phyloP scores from a whole-genome alignment of 2,888 invertebrate species.

The Agrochola circellaris region DNA sequence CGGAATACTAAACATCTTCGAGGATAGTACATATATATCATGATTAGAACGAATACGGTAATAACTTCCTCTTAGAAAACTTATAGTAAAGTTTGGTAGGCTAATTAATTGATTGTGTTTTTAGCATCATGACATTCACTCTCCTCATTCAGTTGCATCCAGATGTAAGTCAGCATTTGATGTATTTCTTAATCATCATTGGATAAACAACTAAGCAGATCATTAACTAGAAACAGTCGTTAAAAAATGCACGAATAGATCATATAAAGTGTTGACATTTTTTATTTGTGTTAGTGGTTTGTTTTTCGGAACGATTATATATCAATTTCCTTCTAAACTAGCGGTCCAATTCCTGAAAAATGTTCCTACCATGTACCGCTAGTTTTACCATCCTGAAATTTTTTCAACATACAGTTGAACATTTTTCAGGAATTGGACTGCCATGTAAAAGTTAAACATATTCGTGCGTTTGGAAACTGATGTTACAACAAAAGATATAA shows the following conservation, averaged over 20 bases:
- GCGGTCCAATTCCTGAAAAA: no score
- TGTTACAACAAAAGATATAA: slow-evolving; percentile 13
- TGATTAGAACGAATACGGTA: slow-evolving; percentile 9
- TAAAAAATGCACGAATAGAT: neutral
- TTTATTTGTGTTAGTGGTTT: neutral
- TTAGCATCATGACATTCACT: neutral
- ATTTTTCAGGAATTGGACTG: neutral
- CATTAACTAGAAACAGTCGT: neutral
- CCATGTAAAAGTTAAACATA: neutral
- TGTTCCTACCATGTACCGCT: no score
- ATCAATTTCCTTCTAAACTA: neutral
- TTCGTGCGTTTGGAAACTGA: neutral
- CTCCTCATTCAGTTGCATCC: neutral
- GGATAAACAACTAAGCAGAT: neutral
- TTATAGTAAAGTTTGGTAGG: neutral
- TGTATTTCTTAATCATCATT: neutral
- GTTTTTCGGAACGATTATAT: neutral
- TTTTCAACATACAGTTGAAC: no score
- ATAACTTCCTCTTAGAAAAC: neutral
- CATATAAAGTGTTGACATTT: neutral
- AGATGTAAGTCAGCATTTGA: neutral
- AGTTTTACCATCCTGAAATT: no score
- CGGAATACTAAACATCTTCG: slow-evolving; percentile 22
- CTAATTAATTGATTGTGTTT: neutral
- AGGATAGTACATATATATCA: slow-evolving; percentile 21